These are phyloP conservation scores for Furcifer pardalis DNA, from an alignment of 2,797 vertebrate species.

Conservation along the genomic window DNA sequence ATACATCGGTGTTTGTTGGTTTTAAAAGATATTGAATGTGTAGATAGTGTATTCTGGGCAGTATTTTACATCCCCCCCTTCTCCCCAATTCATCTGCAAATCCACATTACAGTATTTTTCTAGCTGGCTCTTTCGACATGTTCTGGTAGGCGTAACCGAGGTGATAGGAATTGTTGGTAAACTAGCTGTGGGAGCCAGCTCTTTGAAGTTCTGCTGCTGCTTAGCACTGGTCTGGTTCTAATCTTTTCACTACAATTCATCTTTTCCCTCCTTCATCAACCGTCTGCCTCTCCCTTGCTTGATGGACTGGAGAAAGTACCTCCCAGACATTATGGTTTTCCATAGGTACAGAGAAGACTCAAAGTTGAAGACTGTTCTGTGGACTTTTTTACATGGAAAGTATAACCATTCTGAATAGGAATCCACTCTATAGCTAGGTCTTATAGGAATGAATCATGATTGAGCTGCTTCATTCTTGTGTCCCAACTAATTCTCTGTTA, in stretches of 20 bases:
- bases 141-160: neutral
- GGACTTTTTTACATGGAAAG: too few relatives aligned
- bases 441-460: too few relatives aligned
- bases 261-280: neutral
- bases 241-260: neutral
- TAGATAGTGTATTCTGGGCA: slow-evolving; percentile 51
- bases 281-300: neutral
- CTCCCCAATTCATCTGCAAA: slow-evolving; percentile 52
- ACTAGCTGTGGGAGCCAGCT: neutral
- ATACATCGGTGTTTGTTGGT: neutral
- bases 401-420: too few relatives aligned
- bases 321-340: too few relatives aligned
- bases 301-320: too few relatives aligned
- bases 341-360: too few relatives aligned
- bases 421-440: too few relatives aligned
- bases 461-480: too few relatives aligned
- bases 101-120: slow-evolving; percentile 60
- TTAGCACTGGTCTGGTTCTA: neutral
- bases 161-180: neutral
- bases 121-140: neutral
- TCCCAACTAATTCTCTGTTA: too few relatives aligned
- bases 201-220: neutral
- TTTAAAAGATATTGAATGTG: slow-evolving; percentile 6
- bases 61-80: slow-evolving; percentile 51
- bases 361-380: too few relatives aligned